These are phyloP conservation scores for Malurus alboscapulatus DNA, from an alignment of 2,113 vertebrate genomes.

Conservation along the genomic window DNA sequence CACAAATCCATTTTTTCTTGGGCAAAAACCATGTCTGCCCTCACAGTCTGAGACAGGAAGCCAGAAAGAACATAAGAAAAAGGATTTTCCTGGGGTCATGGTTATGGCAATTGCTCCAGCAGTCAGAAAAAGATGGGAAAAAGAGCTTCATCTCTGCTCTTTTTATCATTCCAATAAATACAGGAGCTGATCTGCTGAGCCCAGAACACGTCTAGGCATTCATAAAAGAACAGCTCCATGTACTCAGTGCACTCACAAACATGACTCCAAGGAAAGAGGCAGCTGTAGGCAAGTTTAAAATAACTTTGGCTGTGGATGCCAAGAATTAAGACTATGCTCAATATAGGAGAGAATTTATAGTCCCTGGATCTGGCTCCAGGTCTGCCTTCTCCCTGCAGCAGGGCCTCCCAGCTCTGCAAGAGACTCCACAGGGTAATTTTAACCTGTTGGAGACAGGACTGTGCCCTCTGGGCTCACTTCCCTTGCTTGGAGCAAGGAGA, in stretches of 20 bases:
- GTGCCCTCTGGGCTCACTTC: fast-evolving
- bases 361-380: not conserved
- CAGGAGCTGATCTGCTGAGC: not conserved
- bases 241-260: not conserved
- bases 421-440: not conserved
- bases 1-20: not conserved
- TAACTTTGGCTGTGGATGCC: slow-evolving; percentile 25
- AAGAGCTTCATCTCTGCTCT: not conserved
- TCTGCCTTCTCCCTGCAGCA: not conserved
- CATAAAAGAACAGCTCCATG: not conserved
- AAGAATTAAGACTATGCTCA: slow-evolving; percentile 28
- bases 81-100: not conserved
- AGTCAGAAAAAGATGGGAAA: not conserved
- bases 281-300: slow-evolving; percentile 56
- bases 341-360: slow-evolving; percentile 21
- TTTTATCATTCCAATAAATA: not conserved
- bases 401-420: not conserved
- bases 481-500: not conserved
- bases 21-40: not conserved
- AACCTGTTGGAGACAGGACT: not conserved
- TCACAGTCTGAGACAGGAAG: not conserved
- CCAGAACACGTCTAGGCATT: not conserved
- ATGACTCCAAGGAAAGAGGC: not conserved
- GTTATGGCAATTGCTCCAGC: not conserved
- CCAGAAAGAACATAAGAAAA: not conserved